These are phyloP conservation scores for Cacatua alba DNA, from an alignment of 2,113 vertebrate genomes.

Conservation along the genomic window DNA sequence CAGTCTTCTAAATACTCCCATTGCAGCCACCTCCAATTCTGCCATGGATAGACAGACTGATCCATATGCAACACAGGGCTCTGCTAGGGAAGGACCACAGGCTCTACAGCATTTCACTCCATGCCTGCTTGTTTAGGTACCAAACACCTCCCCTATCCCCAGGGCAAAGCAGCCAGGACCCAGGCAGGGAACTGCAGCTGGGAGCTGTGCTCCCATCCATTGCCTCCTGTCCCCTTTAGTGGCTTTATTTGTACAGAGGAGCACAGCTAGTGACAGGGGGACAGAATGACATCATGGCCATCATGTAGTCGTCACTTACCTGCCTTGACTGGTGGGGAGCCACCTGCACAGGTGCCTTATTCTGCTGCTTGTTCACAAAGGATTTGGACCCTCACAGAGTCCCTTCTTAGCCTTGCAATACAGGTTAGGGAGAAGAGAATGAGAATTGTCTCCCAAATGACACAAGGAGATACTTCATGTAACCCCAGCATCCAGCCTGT, in stretches of 20 bases:
- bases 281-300: background rate
- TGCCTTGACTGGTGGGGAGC: background rate
- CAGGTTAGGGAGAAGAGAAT: background rate
- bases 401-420: background rate
- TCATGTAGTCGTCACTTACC: background rate
- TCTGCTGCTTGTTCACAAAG: background rate
- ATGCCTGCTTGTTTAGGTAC: background rate
- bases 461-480: fast-evolving
- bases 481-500: background rate
- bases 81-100: background rate
- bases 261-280: background rate
- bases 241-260: background rate
- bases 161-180: background rate
- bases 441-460: background rate
- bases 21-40: background rate
- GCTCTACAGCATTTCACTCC: background rate
- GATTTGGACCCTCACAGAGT: background rate
- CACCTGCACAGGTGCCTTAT: background rate
- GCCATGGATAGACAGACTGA: fast-evolving
- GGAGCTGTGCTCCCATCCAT: background rate
- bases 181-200: background rate
- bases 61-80: background rate
- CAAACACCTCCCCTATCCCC: background rate
- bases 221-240: background rate
- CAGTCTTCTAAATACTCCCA: background rate